phyloP scores from a whole-genome alignment of 1,140 invertebrate genomes.

The Pseudomyrmex flavicornis region DNA sequence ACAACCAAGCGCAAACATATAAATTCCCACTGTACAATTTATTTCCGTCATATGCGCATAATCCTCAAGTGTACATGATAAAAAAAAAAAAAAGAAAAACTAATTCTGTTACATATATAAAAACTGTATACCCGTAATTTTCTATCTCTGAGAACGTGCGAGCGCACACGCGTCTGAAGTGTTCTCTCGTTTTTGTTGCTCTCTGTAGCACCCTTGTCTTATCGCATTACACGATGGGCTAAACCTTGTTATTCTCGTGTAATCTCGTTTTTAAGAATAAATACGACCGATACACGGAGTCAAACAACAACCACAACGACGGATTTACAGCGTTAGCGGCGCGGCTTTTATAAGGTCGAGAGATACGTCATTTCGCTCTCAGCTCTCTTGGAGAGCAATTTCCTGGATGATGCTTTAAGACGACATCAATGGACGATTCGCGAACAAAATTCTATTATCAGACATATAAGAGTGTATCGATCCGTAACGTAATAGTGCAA shows the following conservation, averaged over 20 bases:
- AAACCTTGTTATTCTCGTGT: constrained; percentile 49
- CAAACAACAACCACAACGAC: constrained; percentile 41
- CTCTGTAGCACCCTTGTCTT: constrained; percentile 6
- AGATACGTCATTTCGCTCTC: constrained; percentile 37
- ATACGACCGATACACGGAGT: constrained; percentile 52
- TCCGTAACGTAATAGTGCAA: neutral
- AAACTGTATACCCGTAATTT: too few species aligned
- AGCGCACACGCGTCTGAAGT: constrained; percentile 33
- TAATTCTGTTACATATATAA: neutral
- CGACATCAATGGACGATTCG: constrained; percentile 39
- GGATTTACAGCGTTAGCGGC: constrained; percentile 44
- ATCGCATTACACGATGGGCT: constrained; percentile 48
- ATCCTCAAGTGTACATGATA: constrained; percentile 4
- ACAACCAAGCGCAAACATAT: neutral
- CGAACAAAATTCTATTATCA: constrained; percentile 50
- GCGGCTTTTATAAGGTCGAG: constrained; percentile 16
- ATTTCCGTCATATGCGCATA: constrained; percentile 14
- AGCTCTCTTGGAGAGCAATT: constrained; percentile 29
- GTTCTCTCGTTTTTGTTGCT: constrained; percentile 49
- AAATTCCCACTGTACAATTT: constrained; percentile 21
- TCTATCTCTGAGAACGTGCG: constrained; percentile 3
- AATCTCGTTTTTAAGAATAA: constrained; percentile 62
- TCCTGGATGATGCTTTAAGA: constrained; percentile 44
- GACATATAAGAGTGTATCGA: constrained; percentile 21
- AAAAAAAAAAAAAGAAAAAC: neutral